Percentiles rank a stretch among this genome's conserved stretches.
These are phyloP conservation scores for Genyomyrus donnyi DNA, from an alignment of 2,113 vertebrate species.

Conservation along the genomic window DNA sequence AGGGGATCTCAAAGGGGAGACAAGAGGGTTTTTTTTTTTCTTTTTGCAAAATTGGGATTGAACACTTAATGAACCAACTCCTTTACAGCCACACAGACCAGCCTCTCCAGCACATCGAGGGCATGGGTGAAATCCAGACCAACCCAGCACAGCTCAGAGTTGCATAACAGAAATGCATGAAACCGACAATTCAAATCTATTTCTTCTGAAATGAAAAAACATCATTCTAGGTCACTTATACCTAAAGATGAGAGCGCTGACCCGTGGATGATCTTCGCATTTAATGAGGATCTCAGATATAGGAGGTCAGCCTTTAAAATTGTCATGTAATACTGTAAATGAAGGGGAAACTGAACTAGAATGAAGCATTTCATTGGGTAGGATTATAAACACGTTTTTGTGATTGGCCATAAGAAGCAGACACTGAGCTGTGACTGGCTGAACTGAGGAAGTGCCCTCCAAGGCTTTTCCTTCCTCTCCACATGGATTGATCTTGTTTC, in stretches of 20 bases:
- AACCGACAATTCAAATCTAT: background rate
- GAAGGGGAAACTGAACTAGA: background rate
- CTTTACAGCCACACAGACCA: background rate
- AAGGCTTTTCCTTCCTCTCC: background rate
- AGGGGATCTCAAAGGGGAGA: background rate
- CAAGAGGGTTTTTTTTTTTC: background rate
- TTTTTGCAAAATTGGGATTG: background rate
- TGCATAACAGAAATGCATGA: background rate
- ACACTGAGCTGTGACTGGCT: background rate
- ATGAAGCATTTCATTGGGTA: background rate
- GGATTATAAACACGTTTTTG: background rate
- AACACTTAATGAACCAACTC: slow-evolving; percentile 1
- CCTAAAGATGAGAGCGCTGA: background rate
- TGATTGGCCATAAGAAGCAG: background rate
- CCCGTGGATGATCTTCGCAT: background rate
- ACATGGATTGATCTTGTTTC: background rate
- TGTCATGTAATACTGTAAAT: background rate
- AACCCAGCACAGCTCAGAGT: background rate
- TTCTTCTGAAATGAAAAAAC: background rate
- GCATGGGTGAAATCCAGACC: no score
- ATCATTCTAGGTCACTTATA: background rate
- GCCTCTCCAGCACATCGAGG: background rate
- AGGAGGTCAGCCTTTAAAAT: background rate
- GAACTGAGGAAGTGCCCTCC: background rate
- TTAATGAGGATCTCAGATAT: background rate